Evolutionary conservation across 2,113 vertebrate genomes (phyloP), one percentile per base, ranked within the genome.

Genomic region (Brachypodius melanocephalos): DNA sequence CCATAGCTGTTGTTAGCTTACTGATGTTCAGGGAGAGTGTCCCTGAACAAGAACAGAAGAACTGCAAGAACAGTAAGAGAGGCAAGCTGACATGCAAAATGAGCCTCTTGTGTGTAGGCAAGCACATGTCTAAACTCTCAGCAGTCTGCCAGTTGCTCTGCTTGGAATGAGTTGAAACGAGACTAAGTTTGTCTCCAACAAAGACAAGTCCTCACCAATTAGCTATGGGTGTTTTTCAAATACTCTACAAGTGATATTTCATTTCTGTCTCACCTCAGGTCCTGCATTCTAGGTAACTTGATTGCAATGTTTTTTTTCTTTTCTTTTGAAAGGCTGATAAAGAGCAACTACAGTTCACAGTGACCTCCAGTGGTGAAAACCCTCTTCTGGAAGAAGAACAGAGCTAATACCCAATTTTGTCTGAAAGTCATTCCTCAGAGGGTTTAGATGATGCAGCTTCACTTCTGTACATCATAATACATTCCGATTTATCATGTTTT

Each of bases 321-420:
- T 61, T 38, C 19, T 69, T 68, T 40, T 34, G 31, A 59, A 48
- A 20, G 55, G 42, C 45, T 86, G 75, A 36, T 42, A 29, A 82
- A 77, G 57, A 93, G 43, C 73, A 94, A n/a, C 34, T 55, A 16
- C 65, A 92, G 94, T 76, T 96, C 93, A 88, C 62, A 97, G 96
- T 93, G 97, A 94, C 97, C 96, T 96, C 97, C 77, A 96, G 97
- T 94, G 96, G 96, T 92, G 67, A 85, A 90, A 91, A 85, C 10
- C 4, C 19, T 66, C 17, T 51, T 66, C 26, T 89, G 45, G 28
- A 73, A 74, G 78, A 84, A 81, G 34, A 34, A 12, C 38, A 25
- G 62, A 5, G 28, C 29, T 87, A n/a, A 36, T 57, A 34, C 6
- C 24, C 14, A 22, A 3, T 63, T 63, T 71, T 81, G 26, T 68